Evolutionary conservation across 2,113 vertebrate genomes (phyloP).

Genomic region (Pelmatolapia mariae): DNA sequence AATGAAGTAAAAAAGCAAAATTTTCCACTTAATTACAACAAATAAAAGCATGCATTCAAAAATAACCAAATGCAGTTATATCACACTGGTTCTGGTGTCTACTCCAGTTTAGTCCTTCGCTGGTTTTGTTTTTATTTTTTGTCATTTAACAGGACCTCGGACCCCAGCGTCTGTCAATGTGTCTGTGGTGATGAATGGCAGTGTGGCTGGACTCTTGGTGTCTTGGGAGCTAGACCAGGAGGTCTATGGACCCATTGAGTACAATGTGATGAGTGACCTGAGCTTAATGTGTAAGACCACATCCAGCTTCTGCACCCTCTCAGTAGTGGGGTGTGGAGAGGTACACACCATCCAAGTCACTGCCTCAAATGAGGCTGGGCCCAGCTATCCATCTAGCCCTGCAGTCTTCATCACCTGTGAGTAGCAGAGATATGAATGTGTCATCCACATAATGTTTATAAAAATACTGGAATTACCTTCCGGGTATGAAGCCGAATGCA

Average conservation of each 20-base stretch:
- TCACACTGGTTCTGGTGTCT: neutral
- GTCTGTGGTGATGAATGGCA: neutral
- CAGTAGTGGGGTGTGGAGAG: slow-evolving; percentile 73
- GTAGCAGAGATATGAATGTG: neutral
- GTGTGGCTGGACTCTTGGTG: slow-evolving; percentile 59
- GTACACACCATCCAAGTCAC: slow-evolving; percentile 72
- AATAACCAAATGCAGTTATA: neutral
- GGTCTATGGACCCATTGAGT: slow-evolving; percentile 65
- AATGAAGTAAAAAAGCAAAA: neutral
- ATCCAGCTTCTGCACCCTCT: slow-evolving; percentile 68
- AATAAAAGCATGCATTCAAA: neutral
- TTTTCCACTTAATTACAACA: neutral
- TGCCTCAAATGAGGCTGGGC: slow-evolving; percentile 78
- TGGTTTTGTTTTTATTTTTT: neutral
- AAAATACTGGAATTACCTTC: neutral
- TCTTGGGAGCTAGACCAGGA: slow-evolving; percentile 60
- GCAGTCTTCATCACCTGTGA: slow-evolving; percentile 76
- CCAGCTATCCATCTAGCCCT: slow-evolving; percentile 66
- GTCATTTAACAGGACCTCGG: slow-evolving; percentile 49
- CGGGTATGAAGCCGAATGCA: neutral
- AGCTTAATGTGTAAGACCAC: slow-evolving; percentile 69
- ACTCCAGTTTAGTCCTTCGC: neutral
- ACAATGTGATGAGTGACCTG: slow-evolving; percentile 61
- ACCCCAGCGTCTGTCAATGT: slow-evolving; percentile 39
- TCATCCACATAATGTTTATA: neutral